A percentile compares a stretch with the other conserved stretches of the same genome.
Evolutionary conservation across 2,797 vertebrate genomes (phyloP).

Genomic region (Oophaga sylvatica): DNA sequence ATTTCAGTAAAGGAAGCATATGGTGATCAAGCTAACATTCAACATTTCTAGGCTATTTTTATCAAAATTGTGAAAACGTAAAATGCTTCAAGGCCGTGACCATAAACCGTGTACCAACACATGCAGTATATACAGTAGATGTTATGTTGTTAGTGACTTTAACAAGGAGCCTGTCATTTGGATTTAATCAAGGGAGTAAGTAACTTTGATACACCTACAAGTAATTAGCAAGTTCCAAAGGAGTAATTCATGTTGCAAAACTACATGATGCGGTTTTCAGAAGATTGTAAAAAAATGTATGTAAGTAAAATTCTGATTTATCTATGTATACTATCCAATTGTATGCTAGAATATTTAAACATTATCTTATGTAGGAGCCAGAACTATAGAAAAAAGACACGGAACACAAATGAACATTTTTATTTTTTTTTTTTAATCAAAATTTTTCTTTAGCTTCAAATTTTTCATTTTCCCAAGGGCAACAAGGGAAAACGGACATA

Average conservation of each 20-base stretch:
- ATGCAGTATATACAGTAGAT: not conserved
- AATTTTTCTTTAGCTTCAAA: too few relatives aligned
- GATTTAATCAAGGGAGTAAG: not conserved
- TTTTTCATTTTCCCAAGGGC: too few relatives aligned
- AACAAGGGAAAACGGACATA: too few relatives aligned
- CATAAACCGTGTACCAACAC: not conserved
- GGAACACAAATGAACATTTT: too few relatives aligned
- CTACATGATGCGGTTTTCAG: too few relatives aligned
- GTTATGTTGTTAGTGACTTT: not conserved
- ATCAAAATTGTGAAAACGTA: slow-evolving; percentile 1
- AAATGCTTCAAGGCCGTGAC: not conserved
- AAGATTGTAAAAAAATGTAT: too few relatives aligned
- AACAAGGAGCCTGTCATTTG: not conserved
- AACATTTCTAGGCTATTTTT: not conserved
- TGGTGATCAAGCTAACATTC: slow-evolving; percentile 1
- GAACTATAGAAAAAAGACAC: too few relatives aligned
- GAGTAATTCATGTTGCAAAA: not conserved
- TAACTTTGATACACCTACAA: not conserved
- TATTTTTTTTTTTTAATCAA: too few relatives aligned
- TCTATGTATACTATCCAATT: too few relatives aligned
- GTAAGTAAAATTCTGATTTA: too few relatives aligned
- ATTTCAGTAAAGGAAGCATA: slow-evolving; percentile 45
- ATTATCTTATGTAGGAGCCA: too few relatives aligned
- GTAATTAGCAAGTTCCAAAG: not conserved
- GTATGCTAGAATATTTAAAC: too few relatives aligned